phyloP scores from a whole-genome alignment of 2,797 vertebrate genomes.

The Semotilus atromaculatus region DNA sequence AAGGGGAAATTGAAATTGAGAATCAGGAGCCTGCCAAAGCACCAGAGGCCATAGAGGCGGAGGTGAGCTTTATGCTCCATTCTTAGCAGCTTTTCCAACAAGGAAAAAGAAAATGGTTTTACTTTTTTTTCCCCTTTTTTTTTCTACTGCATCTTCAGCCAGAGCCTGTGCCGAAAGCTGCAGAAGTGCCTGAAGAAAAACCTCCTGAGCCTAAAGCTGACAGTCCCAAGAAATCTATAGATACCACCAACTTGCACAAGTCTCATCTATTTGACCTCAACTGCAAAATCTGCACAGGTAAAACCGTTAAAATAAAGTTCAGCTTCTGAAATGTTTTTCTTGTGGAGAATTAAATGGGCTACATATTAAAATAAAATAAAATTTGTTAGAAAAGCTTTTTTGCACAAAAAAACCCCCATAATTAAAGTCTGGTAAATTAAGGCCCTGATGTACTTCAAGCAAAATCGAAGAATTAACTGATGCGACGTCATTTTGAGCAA shows the following conservation, averaged over 20 bases:
- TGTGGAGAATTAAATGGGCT: background rate
- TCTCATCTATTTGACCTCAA: constrained; percentile 97
- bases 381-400: background rate
- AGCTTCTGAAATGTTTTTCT: background rate
- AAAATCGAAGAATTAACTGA: too few relatives aligned
- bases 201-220: constrained; percentile 82
- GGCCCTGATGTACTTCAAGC: too few relatives aligned
- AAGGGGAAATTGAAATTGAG: constrained; percentile 99
- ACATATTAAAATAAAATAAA: background rate
- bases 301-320: constrained; percentile 6
- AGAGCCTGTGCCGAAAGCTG: constrained; percentile 77
- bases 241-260: constrained; percentile 94
- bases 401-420: too few relatives aligned
- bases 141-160: constrained; percentile 59
- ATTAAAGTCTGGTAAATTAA: too few relatives aligned
- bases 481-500: too few relatives aligned
- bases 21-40: constrained; percentile 92
- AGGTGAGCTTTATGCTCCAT: constrained; percentile 76
- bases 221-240: constrained; percentile 78
- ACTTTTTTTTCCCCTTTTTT: background rate
- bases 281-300: constrained; percentile 99
- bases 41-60: constrained; percentile 82
- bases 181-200: constrained; percentile 82
- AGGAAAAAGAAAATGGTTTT: background rate
- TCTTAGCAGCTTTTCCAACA: background rate